Base-by-base conservation (phyloP, 1,140 invertebrate genomes). In the Ctenoplectra terminalis region DNA sequence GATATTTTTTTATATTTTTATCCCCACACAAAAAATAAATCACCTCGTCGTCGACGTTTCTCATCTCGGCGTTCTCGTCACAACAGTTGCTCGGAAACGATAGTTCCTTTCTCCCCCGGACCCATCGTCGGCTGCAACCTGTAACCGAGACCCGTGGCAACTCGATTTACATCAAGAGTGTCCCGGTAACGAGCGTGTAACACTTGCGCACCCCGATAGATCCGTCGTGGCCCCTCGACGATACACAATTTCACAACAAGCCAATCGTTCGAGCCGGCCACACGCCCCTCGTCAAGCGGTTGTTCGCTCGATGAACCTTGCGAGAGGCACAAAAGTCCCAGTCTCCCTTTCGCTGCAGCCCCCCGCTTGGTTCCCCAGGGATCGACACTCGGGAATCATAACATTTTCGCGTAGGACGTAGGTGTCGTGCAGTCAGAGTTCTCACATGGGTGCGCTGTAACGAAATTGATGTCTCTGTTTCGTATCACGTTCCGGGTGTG, bases 81-180 rank as follows among this genome's bases (percentile, higher is more conserved):
- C 69, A 34, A 34, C 78, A 56, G 37, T 80, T 63, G 58, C 46
- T 17, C 46, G n/a, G 15, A 46, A 15, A 23, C 34, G 26, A 40
- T 43, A 23, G 54, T 70, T 54, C 46, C 23, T 46, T 46, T 60
- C 29, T 61, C 50, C 29, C 9, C n/a, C 20, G 66, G 20, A n/a
- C n/a, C n/a, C n/a, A n/a, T n/a, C n/a, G 7, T 23, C 46, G 50
- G 48, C 26, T 73, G 69, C 71, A 84, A 87, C 85, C 83, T 90
- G 89, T 90, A 90, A 91, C 78, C 80, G 85, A 90, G 88, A 91
- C 83, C 87, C 90, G 89, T 90, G 87, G 90, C 88, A 91, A 85
- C 76, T 26, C 29, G 64, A 78, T 69, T 69, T 74, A 43, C 40
- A 85, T 64, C 43, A 29, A 31, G 34, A 34, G 15, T 20, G 17